Percentiles rank a stretch among this genome's conserved stretches.
These are phyloP conservation scores for Oxystoma pomonae DNA, from an alignment of 2,888 invertebrate genomes.

Conservation along the genomic window DNA sequence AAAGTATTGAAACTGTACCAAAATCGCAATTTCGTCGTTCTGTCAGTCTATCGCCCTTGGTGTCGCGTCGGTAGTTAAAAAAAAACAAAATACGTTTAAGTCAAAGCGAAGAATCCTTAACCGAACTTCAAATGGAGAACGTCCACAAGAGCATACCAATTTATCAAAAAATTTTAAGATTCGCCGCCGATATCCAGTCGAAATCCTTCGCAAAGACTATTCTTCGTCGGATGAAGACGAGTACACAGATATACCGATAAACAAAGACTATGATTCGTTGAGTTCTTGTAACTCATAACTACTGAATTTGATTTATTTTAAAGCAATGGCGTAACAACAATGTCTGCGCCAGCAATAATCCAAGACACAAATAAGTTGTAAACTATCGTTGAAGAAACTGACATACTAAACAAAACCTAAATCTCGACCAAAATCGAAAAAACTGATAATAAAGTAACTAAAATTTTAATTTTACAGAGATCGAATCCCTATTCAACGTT, in stretches of 20 bases:
- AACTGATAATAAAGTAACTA: constrained; percentile 16
- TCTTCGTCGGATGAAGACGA: constrained; percentile 36
- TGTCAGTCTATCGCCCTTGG: no score
- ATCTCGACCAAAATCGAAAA: constrained; percentile 5
- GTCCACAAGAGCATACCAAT: constrained; percentile 3
- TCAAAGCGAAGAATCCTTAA: constrained; percentile 44
- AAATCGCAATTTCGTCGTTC: no score
- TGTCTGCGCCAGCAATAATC: neutral
- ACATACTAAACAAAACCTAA: neutral
- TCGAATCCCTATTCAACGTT: constrained; percentile 42
- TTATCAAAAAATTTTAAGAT: constrained; percentile 1
- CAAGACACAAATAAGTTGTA: constrained; percentile 45
- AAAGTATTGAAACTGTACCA: no score
- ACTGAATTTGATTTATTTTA: constrained; percentile 61
- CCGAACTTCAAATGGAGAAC: constrained; percentile 34
- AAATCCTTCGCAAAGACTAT: neutral
- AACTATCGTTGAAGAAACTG: constrained; percentile 36
- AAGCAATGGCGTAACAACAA: constrained; percentile 35
- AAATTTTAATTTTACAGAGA: constrained; percentile 33
- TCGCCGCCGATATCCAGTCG: neutral
- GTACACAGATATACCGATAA: constrained; percentile 42
- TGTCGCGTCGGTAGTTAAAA: no score
- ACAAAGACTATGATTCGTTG: constrained; percentile 41
- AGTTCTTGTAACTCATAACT: constrained; percentile 52
- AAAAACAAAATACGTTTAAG: constrained; percentile 39